Evolutionary conservation across 2,888 invertebrate species (phyloP), one percentile per base, ranked within the genome.

Genomic region (Notodonta ziczac): DNA sequence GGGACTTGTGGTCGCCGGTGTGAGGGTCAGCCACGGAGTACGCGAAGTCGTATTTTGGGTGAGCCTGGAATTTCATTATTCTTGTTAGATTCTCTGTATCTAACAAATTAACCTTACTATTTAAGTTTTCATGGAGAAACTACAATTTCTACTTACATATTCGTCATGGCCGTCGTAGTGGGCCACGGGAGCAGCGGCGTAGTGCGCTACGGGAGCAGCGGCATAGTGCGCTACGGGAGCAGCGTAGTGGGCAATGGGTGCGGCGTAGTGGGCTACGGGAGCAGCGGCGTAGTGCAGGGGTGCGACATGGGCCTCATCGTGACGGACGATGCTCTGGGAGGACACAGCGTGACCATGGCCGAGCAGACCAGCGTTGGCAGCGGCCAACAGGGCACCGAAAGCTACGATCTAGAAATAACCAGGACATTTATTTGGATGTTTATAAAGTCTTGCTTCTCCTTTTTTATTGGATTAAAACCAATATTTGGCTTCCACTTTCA

Each of bases 1-100:
- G 94, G 56, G 87, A 86, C 83, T 94, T 94, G 84, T 94, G 93
- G 86, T 94, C 94, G 48, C 94, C 95, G 70, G 94, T 94, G 78
- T 94, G 94, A 16, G 91, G 91, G 84, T 94, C 94, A 39, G 91
- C 83, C 65, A 94, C 94, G 68, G 94, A 94, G 86, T 94, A 94
- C 14, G 89, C 87, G 80, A 87, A 94, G 81, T 91, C 86, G 79
- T 90, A 90, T 82, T 87, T 88, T 60, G 90, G 89, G 73, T 89
- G 83, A 58, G 89, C 83, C 90, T 90, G 73, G 1, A 72, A 65
- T 5, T 24, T 53, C 8, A 7, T 7, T 6, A 48, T 2, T 13
- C 5, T n/a, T 2, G 10, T 14, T n/a, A 48, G 5, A 48, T 10
- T 48, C n/a, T 7, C 48, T 12, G 1, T 48, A 48, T 10, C 10